A percentile compares a stretch with the other conserved stretches of the same genome.
phyloP scores from a whole-genome alignment of 2,888 invertebrate species.

The Oxyscelio sp. region DNA sequence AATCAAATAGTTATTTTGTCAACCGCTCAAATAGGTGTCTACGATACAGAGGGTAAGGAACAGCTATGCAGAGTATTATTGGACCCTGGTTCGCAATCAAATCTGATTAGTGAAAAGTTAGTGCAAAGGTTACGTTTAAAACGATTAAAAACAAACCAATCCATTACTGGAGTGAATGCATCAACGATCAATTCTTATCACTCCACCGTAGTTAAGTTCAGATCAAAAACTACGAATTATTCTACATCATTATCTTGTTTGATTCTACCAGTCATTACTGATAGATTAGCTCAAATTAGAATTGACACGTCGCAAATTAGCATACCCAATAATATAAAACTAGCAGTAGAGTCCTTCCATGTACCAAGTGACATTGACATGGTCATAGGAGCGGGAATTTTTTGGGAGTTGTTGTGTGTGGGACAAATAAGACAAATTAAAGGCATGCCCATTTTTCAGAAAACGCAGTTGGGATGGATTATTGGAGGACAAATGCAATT shows the following conservation, averaged over 20 bases:
- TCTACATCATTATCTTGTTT: not conserved
- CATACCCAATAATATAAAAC: constrained; percentile 11
- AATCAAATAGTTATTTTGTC: constrained; percentile 10
- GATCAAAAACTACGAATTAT: not conserved
- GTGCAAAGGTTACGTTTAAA: not conserved
- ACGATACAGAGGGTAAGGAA: constrained; percentile 1
- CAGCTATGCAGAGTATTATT: no score
- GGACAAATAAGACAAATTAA: not conserved
- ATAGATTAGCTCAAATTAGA: constrained; percentile 2
- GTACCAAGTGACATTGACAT: constrained; percentile 2
- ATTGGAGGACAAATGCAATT: constrained; percentile 8
- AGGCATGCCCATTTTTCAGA: constrained; percentile 6
- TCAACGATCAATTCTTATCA: not conserved
- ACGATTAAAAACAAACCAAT: not conserved
- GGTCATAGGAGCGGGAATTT: not conserved
- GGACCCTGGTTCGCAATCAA: not conserved
- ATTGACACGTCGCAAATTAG: no score
- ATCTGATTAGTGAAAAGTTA: constrained; percentile 4
- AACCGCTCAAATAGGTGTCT: constrained; percentile 6
- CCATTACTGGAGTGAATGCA: constrained; percentile 16
- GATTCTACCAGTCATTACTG: not conserved
- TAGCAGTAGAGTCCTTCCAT: not conserved
- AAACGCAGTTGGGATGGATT: constrained; percentile 3
- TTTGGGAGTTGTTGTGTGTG: constrained; percentile 13
- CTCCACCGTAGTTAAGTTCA: not conserved